Conservation (phyloP, 2,113 vertebrate species). For the Macquaria ambigua region DNA sequence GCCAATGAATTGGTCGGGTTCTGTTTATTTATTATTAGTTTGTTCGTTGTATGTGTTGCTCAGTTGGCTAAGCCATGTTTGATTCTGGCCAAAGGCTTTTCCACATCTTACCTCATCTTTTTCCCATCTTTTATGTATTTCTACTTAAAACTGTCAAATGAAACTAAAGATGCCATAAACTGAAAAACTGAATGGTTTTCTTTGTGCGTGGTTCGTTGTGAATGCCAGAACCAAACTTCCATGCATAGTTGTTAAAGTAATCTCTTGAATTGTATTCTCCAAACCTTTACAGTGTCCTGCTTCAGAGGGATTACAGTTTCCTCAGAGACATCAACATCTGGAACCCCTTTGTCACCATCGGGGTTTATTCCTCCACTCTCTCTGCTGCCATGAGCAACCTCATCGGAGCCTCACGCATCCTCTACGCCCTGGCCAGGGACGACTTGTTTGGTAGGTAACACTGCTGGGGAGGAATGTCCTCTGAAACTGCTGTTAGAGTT, state of each 20-base stretch:
- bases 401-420: constrained; percentile 92
- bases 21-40: not conserved
- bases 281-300: constrained; percentile 79
- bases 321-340: constrained; percentile 91
- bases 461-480: not conserved
- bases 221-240: not conserved
- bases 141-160: not conserved
- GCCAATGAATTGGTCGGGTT: not conserved
- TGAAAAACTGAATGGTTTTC: not conserved
- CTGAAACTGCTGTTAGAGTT: not conserved
- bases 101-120: not conserved
- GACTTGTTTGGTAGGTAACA: constrained; percentile 89
- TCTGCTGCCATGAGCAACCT: constrained; percentile 93
- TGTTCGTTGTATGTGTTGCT: not conserved
- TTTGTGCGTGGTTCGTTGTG: not conserved
- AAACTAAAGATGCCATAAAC: not conserved
- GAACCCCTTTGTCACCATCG: constrained; percentile 88
- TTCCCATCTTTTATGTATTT: not conserved
- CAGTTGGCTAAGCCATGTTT: not conserved
- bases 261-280: not conserved
- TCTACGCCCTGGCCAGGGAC: constrained; percentile 90
- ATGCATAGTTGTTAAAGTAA: not conserved
- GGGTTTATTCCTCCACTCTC: constrained; percentile 90
- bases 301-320: constrained; percentile 92
- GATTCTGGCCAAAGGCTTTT: not conserved